Percentiles rank a stretch among this genome's conserved stretches.
phyloP scores from a whole-genome alignment of 2,797 vertebrate species.

The Smutsia gigantea region DNA sequence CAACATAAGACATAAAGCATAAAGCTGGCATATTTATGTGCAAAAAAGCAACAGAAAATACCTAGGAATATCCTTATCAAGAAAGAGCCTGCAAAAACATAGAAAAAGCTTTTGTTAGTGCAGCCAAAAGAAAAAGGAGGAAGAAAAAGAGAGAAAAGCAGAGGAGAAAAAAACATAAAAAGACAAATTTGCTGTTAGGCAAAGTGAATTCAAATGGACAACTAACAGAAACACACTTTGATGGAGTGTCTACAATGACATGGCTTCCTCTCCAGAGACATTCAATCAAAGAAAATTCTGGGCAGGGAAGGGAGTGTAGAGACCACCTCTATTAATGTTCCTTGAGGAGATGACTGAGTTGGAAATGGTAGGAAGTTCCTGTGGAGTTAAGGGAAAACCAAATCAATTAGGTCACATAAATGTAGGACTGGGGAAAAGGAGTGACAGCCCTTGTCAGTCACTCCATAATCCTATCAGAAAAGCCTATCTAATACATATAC shows the following conservation, averaged over 20 bases:
- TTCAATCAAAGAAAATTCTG: not conserved
- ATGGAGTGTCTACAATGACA: not conserved
- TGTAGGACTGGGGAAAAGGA: not conserved
- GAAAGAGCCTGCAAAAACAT: slow-evolving; percentile 96
- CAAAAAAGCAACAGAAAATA: slow-evolving; percentile 90
- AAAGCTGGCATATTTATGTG: slow-evolving; percentile 87
- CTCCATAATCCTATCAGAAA: not conserved
- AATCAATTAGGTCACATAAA: not conserved
- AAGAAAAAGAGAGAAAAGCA: slow-evolving; percentile 65
- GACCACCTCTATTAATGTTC: not conserved
- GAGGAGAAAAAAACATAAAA: slow-evolving; percentile 34
- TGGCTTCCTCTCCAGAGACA: not conserved
- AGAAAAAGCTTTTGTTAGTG: slow-evolving; percentile 91
- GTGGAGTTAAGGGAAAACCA: not conserved
- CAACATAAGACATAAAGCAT: slow-evolving; percentile 80
- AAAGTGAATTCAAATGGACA: slow-evolving; percentile 45
- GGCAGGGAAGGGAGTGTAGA: not conserved
- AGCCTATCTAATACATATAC: not conserved
- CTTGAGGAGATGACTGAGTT: not conserved
- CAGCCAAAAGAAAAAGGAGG: slow-evolving; percentile 80
- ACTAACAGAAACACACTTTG: not conserved
- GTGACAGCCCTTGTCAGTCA: not conserved
- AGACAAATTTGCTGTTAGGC: slow-evolving; percentile 63
- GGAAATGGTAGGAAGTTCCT: not conserved
- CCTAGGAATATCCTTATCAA: slow-evolving; percentile 99